phyloP scores from a whole-genome alignment of 2,797 vertebrate species.

The Pelochelys cantorii region DNA sequence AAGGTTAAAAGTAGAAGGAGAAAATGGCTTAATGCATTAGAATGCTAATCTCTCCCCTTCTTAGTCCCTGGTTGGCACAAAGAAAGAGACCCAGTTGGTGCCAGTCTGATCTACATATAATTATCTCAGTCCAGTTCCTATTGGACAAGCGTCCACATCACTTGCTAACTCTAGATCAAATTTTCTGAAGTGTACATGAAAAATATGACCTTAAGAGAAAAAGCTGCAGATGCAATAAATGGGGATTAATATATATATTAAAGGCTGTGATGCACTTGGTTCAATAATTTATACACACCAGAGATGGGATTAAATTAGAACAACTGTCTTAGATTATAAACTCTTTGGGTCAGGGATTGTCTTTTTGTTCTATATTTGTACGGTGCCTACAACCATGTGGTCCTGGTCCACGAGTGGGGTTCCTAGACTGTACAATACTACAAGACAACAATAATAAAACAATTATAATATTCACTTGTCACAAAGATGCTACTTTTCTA shows the following conservation, averaged over 20 bases:
- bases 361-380: too few relatives aligned
- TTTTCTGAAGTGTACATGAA: background rate
- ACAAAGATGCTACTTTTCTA: rapidly evolving
- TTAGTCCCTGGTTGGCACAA: background rate
- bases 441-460: too few relatives aligned
- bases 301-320: background rate
- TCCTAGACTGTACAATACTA: too few relatives aligned
- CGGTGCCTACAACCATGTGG: too few relatives aligned
- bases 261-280: background rate
- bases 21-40: background rate
- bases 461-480: background rate
- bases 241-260: background rate
- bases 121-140: background rate
- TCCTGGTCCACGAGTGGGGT: too few relatives aligned
- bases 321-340: too few relatives aligned
- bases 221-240: constrained; percentile 39
- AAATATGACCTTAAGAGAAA: constrained; percentile 15
- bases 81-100: background rate
- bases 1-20: background rate
- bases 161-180: background rate
- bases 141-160: background rate
- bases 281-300: background rate
- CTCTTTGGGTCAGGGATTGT: too few relatives aligned
- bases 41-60: background rate
- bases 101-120: constrained; percentile 4